These are phyloP conservation scores for Myotis yumanensis DNA, from an alignment of 2,113 vertebrate species.

Conservation along the genomic window DNA sequence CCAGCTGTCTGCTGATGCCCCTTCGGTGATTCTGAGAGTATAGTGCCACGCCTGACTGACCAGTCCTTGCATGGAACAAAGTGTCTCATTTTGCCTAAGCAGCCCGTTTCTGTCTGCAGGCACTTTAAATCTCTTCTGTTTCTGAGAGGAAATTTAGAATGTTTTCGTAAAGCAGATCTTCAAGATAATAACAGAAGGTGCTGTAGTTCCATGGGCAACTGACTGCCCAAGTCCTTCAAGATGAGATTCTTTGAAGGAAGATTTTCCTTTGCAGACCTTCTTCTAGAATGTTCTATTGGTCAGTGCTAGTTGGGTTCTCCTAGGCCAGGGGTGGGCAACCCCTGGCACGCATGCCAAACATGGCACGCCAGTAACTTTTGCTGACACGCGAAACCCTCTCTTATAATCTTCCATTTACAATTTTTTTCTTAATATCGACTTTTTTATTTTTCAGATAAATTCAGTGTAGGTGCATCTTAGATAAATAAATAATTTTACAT, in stretches of 20 bases:
- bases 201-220: background rate
- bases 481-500: too few relatives aligned
- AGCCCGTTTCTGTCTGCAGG: background rate
- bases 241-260: background rate
- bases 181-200: background rate
- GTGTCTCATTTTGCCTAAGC: background rate
- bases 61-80: background rate
- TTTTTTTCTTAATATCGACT: too few relatives aligned
- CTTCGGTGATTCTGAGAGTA: background rate
- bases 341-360: too few relatives aligned
- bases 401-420: too few relatives aligned
- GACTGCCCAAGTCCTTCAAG: background rate
- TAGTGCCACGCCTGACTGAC: accelerated
- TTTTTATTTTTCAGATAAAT: too few relatives aligned
- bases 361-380: too few relatives aligned
- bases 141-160: background rate
- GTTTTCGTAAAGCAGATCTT: background rate
- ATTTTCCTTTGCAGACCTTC: background rate
- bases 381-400: too few relatives aligned
- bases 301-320: background rate
- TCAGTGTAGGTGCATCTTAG: too few relatives aligned
- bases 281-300: background rate
- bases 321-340: too few relatives aligned
- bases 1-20: background rate
- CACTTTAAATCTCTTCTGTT: background rate